Percentiles rank a stretch among this genome's conserved stretches.
Conservation (phyloP, 1,140 invertebrate species). For the Laodelphax striatellus region DNA sequence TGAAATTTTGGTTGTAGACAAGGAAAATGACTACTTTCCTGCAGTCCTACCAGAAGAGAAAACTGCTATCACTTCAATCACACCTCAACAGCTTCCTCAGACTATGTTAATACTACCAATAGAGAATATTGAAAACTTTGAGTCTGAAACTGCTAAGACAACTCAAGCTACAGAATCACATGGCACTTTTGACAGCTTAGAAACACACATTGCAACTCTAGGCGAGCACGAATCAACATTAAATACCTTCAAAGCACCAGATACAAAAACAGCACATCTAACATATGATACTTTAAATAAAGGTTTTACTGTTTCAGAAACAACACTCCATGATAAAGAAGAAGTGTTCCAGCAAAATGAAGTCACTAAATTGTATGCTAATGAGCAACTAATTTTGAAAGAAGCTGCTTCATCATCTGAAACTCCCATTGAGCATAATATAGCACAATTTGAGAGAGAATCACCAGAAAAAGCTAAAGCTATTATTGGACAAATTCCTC, state of each 20-base stretch:
- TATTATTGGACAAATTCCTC: conserved; percentile 15
- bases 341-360: conserved; percentile 10
- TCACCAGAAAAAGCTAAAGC: conserved; percentile 12
- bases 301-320: conserved; percentile 25
- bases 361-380: conserved; percentile 18
- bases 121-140: conserved; percentile 18
- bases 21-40: conserved; percentile 22
- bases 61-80: conserved; percentile 15
- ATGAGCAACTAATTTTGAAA: conserved; percentile 27
- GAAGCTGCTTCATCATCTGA: conserved; percentile 23
- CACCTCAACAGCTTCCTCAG: conserved; percentile 16
- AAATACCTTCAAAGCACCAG: conserved; percentile 17
- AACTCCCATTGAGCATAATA: conserved; percentile 12
- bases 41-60: conserved; percentile 14
- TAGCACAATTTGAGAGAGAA: conserved; percentile 10
- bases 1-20: conserved; percentile 27
- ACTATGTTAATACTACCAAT: conserved; percentile 26
- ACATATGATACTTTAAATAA: conserved; percentile 18
- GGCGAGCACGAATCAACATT: conserved; percentile 19
- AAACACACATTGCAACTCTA: conserved; percentile 16
- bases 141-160: conserved; percentile 2
- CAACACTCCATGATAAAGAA: conserved; percentile 24
- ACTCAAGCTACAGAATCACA: conserved; percentile 14
- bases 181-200: conserved; percentile 16
- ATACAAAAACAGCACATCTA: conserved; percentile 21